Base-by-base conservation (phyloP, 2,113 vertebrate species). In the Phalacrocorax carbo region DNA sequence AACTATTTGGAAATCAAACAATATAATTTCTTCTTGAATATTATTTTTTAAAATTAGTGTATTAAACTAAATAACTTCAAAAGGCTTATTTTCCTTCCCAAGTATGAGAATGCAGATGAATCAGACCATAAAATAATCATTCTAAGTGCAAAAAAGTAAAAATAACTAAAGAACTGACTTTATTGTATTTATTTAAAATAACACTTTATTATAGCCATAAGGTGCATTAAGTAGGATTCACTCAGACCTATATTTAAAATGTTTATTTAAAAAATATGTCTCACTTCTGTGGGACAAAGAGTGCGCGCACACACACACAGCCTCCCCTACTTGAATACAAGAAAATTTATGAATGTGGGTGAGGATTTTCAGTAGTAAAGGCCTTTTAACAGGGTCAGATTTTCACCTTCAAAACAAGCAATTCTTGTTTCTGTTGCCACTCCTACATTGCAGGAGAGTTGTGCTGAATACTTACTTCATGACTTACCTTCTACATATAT, bases 41-140 rank as follows among this genome's bases (percentile, higher is more conserved):
- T 85, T 94, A 92, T 96, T 97, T 97, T 85, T 92, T 51, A 94
- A 93, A 58, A 48, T 21, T 22, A 58, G 36, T 42, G 48, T 57
- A 48, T n/a, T 93, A 92, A 85, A 86, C 82, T 64, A 91, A 71
- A 79, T 60, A 92, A 70, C 27, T 66, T 89, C 27, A 73, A 58
- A 32, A 9, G 11, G 8, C 21, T 77, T 71, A 57, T 54, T 72
- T 72, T 61, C 54, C 55, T 88, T 34, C 27, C 17, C 20, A 65
- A 17, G 4, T 65, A 73, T 26, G 17, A 88, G 55, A 22, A 13
- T 81, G 36, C 38, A 86, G 10, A 79, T 69, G 11, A 90, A 87
- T 73, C 4, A 15, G 29, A 76, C 40, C 30, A 48, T 75, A 84
- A 96, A 95, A 82, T 76, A 92, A 85, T 76, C 30, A 82, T 86